Conservation (phyloP, 2,113 vertebrate genomes). For the Odocoileus virginianus region DNA sequence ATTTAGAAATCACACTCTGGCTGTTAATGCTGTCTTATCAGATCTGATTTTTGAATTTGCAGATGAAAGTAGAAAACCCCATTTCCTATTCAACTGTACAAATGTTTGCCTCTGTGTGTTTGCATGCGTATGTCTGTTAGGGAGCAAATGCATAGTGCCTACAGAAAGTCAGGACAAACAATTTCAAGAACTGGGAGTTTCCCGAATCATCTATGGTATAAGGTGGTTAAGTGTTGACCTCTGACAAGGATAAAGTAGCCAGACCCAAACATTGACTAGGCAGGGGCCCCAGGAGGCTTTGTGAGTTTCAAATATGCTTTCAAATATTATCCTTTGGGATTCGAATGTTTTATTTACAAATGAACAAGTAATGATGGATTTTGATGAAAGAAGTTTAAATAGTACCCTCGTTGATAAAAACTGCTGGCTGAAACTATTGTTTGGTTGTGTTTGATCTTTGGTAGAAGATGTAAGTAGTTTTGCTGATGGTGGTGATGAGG, state of each 20-base stretch:
- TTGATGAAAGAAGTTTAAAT: constrained; percentile 30
- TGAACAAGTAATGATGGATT: not conserved
- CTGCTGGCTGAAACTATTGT: not conserved
- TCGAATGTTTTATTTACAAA: constrained; percentile 32
- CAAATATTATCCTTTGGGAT: not conserved
- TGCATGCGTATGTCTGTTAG: not conserved
- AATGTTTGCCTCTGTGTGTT: not conserved
- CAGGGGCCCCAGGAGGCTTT: not conserved
- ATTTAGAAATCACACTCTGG: constrained; percentile 32
- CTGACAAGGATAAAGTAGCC: not conserved
- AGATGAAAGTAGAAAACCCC: not conserved
- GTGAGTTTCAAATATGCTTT: not conserved
- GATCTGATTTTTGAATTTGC: constrained; percentile 29
- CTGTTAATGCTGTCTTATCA: not conserved
- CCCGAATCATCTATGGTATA: not conserved
- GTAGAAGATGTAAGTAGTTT: not conserved
- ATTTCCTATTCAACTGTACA: not conserved
- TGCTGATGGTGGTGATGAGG: not conserved
- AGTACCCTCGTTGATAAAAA: not conserved
- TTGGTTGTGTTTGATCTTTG: not conserved
- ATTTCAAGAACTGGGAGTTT: not conserved
- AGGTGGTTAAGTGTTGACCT: not conserved
- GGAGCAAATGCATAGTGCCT: not conserved
- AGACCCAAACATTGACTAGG: not conserved
- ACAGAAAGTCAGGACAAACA: not conserved